Percentiles rank a stretch among this genome's conserved stretches.
Conservation (phyloP, 2,888 invertebrate species). For the Caenorhabditis drosophilae region DNA sequence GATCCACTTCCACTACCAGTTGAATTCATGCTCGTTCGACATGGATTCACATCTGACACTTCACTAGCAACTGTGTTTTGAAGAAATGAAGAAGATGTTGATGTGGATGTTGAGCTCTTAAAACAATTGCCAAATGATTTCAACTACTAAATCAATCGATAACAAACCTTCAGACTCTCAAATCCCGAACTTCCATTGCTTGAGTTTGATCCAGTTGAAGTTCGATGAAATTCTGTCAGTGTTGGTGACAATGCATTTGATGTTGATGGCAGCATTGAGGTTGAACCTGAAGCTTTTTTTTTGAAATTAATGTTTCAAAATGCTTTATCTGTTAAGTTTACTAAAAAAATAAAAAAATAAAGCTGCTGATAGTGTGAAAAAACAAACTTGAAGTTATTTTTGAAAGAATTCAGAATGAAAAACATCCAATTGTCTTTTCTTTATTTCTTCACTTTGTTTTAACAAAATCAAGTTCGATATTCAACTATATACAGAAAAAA, state of each 20-base stretch:
- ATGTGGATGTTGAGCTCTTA: constrained; percentile 25
- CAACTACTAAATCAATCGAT: too few species aligned
- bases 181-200: constrained; percentile 56
- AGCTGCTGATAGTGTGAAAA: too few species aligned
- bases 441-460: too few species aligned
- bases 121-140: background rate
- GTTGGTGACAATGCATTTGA: constrained; percentile 7
- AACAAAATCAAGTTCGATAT: too few species aligned
- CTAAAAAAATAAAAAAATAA: too few species aligned
- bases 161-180: constrained; percentile 56
- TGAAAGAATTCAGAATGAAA: too few species aligned
- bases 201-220: constrained; percentile 46
- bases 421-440: too few species aligned
- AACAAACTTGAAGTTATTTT: too few species aligned
- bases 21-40: constrained; percentile 22
- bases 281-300: background rate
- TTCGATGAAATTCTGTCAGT: constrained; percentile 26
- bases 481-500: too few species aligned
- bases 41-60: constrained; percentile 6
- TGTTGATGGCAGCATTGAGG: constrained; percentile 17
- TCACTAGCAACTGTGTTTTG: background rate
- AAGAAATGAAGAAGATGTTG: constrained; percentile 30
- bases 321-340: background rate
- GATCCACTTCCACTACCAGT: constrained; percentile 37
- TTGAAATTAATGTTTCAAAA: background rate